A percentile compares a stretch with the other conserved stretches of the same genome.
Conservation (phyloP, 1,140 invertebrate genomes). For the Drosophila subpulchrella region DNA sequence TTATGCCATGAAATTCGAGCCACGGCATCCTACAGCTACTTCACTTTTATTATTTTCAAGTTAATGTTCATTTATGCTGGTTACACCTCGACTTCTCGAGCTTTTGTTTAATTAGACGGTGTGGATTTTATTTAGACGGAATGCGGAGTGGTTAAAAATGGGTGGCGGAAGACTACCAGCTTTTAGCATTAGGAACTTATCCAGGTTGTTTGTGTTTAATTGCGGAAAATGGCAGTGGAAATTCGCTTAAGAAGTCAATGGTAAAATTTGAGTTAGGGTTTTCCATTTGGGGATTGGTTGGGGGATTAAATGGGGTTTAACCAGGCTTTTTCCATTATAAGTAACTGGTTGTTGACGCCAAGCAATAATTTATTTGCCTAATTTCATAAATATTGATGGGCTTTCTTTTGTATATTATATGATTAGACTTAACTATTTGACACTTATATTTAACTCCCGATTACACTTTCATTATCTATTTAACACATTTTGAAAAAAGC, state of each 20-base stretch:
- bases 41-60: constrained; percentile 80
- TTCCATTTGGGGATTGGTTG: too few relatives aligned
- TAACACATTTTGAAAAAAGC: constrained; percentile 26
- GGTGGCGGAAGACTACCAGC: constrained; percentile 28
- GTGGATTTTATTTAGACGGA: constrained; percentile 70
- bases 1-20: constrained; percentile 78
- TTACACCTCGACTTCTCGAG: constrained; percentile 76
- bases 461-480: constrained; percentile 7
- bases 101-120: constrained; percentile 80
- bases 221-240: constrained; percentile 49
- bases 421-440: neutral
- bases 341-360: neutral
- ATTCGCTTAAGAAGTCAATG: constrained; percentile 20
- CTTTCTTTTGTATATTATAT: neutral
- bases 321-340: constrained; percentile 10
- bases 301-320: neutral
- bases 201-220: constrained; percentile 72
- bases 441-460: neutral
- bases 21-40: constrained; percentile 48
- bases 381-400: neutral
- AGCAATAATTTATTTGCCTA: neutral
- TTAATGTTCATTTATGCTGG: constrained; percentile 83
- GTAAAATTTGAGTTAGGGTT: neutral
- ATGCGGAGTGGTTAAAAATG: constrained; percentile 15
- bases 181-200: constrained; percentile 45